Conservation (phyloP, 2,888 invertebrate genomes). For the Glyphotaelius pellucidus region DNA sequence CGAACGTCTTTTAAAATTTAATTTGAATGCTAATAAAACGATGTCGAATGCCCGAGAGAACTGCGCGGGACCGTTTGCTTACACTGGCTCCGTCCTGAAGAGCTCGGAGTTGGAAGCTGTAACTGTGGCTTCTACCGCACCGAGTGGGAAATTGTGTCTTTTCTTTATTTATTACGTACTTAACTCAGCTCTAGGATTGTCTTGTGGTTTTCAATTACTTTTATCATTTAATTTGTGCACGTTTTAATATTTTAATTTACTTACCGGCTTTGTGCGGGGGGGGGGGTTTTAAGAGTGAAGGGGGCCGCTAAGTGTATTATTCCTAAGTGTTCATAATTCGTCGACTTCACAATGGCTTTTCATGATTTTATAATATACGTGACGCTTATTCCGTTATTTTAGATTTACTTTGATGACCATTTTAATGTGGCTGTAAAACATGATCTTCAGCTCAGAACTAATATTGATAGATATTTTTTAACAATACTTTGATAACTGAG, state of each 20-base stretch:
- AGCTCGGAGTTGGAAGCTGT: background rate
- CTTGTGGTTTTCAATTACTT: conserved; percentile 38
- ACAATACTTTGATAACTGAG: no score
- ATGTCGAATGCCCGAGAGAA: conserved; percentile 52
- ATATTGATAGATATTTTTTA: no score
- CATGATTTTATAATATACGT: background rate
- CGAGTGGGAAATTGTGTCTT: conserved; percentile 30
- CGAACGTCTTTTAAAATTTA: conserved; percentile 61
- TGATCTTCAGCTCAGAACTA: background rate
- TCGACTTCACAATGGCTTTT: background rate
- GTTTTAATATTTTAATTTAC: conserved; percentile 17
- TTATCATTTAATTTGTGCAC: conserved; percentile 35
- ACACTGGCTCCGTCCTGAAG: conserved; percentile 7
- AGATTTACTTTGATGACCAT: background rate
- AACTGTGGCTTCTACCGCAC: background rate
- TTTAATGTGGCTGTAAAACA: background rate
- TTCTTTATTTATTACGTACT: conserved; percentile 39
- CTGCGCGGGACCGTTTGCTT: conserved; percentile 12
- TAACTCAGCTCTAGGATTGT: conserved; percentile 30
- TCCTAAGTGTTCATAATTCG: background rate
- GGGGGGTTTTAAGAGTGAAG: conserved; percentile 2
- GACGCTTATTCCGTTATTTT: background rate
- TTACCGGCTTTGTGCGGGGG: conserved; percentile 28
- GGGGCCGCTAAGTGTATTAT: background rate
- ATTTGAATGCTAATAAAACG: conserved; percentile 63